Conservation (phyloP, 2,888 invertebrate species). For the Nephrotoma appendiculata region DNA sequence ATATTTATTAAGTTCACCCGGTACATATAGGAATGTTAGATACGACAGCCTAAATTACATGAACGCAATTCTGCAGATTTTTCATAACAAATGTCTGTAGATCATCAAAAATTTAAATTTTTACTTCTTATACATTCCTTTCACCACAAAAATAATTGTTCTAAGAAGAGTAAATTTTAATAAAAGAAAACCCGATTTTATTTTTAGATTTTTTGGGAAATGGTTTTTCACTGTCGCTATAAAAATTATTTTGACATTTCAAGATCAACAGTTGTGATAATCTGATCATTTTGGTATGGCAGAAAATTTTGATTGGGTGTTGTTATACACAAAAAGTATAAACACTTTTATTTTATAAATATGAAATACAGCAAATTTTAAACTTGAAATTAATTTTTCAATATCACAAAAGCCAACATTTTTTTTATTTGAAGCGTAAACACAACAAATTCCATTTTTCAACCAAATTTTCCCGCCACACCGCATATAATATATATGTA, state of each 20-base stretch:
- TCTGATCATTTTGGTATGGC: background rate
- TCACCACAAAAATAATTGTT: background rate
- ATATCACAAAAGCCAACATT: too few relatives aligned
- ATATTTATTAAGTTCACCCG: background rate
- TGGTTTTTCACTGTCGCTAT: background rate
- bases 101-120: background rate
- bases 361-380: background rate
- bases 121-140: background rate
- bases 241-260: background rate
- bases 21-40: background rate
- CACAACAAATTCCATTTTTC: background rate
- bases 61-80: background rate
- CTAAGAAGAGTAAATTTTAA: background rate
- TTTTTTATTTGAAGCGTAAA: too few relatives aligned
- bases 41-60: background rate
- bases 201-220: background rate
- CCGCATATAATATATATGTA: background rate
- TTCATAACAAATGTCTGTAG: background rate
- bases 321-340: background rate
- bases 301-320: background rate
- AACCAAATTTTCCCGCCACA: background rate
- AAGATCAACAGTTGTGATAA: background rate
- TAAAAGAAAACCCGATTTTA: background rate
- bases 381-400: background rate
- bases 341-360: background rate